phyloP scores from a whole-genome alignment of 1,140 invertebrate genomes.

The Brachionus sp. region DNA sequence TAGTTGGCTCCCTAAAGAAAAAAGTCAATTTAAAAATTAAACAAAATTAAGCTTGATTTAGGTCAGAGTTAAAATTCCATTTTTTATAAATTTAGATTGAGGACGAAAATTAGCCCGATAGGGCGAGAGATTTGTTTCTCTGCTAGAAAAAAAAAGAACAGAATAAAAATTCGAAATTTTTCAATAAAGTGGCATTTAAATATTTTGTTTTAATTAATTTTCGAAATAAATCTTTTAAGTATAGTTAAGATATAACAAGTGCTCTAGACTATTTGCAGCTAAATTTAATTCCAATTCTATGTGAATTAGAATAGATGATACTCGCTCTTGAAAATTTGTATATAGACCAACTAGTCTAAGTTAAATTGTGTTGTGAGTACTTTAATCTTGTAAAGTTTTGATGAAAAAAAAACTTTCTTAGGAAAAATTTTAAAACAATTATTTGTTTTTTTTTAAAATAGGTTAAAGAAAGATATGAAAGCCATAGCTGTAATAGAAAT shows the following conservation, averaged over 20 bases:
- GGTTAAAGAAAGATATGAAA: too few relatives aligned
- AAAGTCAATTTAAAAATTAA: background rate
- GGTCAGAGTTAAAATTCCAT: background rate
- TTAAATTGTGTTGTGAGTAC: background rate
- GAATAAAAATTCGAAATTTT: too few relatives aligned
- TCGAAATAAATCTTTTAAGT: background rate
- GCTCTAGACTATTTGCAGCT: background rate
- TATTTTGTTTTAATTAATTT: background rate
- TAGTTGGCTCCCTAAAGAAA: background rate
- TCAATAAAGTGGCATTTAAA: too few relatives aligned
- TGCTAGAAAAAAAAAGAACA: too few relatives aligned
- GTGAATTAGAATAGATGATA: background rate
- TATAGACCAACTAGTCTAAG: background rate
- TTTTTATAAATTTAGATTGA: too few relatives aligned
- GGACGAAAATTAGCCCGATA: too few relatives aligned
- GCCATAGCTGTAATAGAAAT: too few relatives aligned
- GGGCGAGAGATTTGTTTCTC: too few relatives aligned
- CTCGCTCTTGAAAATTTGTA: background rate
- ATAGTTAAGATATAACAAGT: background rate
- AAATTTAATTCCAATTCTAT: background rate
- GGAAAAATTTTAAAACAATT: too few relatives aligned
- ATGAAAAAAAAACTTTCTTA: too few relatives aligned
- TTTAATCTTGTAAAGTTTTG: too few relatives aligned
- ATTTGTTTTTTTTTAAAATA: too few relatives aligned
- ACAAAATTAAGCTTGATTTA: background rate